phyloP scores from a whole-genome alignment of 2,888 invertebrate species.

The Seladonia tumulorum region DNA sequence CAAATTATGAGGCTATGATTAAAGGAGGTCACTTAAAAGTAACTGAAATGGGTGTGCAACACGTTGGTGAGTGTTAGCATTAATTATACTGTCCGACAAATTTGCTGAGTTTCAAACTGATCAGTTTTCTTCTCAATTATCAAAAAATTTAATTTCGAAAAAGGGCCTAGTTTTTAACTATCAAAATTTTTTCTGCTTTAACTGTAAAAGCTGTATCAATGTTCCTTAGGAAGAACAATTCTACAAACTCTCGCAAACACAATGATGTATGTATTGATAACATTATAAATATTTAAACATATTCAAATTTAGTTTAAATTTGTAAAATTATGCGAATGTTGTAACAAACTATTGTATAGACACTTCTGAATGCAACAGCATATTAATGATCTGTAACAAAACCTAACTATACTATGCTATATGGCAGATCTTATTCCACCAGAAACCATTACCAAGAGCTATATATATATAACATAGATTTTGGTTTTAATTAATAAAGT shows the following conservation, averaged over 20 bases:
- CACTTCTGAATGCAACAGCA: no score
- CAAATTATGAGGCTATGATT: constrained; percentile 95
- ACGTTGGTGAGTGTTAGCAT: constrained; percentile 85
- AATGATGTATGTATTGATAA: no score
- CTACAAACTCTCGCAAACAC: no score
- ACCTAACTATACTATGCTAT: background rate
- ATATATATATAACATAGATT: background rate
- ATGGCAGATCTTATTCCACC: background rate
- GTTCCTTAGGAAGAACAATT: background rate
- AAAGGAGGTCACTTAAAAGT: constrained; percentile 92
- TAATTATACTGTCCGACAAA: background rate
- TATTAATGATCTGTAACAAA: background rate
- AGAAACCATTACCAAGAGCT: background rate
- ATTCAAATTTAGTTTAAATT: no score
- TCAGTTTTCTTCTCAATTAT: background rate
- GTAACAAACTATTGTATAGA: no score
- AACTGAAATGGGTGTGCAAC: constrained; percentile 94
- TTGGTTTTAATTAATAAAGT: background rate
- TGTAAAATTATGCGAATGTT: no score
- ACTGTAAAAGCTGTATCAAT: background rate
- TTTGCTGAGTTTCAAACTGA: background rate
- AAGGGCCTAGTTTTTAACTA: background rate
- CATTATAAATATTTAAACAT: no score
- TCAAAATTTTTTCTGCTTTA: background rate
- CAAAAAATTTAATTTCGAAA: background rate